phyloP scores from a whole-genome alignment of 2,113 vertebrate genomes.

The Alethe diademata region DNA sequence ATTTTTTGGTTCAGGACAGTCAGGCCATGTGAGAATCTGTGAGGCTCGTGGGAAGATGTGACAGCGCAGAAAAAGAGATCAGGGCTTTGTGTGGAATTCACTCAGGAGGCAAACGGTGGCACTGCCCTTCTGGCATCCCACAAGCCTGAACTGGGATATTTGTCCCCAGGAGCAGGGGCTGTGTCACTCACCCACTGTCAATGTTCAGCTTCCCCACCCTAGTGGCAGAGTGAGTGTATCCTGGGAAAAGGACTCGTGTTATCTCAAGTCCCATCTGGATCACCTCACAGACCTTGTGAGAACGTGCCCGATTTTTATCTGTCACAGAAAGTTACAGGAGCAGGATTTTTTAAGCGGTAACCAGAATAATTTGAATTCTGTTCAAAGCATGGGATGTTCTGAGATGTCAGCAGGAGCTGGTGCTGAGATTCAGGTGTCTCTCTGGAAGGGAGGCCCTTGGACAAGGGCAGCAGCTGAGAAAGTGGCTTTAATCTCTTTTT shows the following conservation, averaged over 20 bases:
- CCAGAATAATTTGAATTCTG: not conserved
- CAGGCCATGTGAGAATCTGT: not conserved
- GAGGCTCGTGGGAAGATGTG: not conserved
- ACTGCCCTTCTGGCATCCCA: not conserved
- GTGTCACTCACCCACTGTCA: not conserved
- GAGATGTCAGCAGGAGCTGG: not conserved
- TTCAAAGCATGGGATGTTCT: not conserved
- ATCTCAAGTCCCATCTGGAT: not conserved
- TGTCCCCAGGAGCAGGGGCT: not conserved
- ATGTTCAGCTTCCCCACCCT: not conserved
- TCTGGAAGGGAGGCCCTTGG: not conserved
- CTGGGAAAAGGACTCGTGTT: not conserved
- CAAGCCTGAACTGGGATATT: not conserved
- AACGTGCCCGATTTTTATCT: not conserved
- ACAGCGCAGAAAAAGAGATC: not conserved
- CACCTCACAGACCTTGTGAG: not conserved
- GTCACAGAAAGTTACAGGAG: not conserved
- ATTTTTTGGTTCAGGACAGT: not conserved
- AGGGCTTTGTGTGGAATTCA: not conserved
- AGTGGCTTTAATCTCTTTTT: not conserved
- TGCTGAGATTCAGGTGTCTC: not conserved
- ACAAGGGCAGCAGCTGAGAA: not conserved
- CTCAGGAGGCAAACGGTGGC: fast-evolving
- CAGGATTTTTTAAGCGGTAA: not conserved
- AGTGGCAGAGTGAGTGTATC: not conserved